phyloP scores from a whole-genome alignment of 2,888 invertebrate species.

The Eudemis profundana region DNA sequence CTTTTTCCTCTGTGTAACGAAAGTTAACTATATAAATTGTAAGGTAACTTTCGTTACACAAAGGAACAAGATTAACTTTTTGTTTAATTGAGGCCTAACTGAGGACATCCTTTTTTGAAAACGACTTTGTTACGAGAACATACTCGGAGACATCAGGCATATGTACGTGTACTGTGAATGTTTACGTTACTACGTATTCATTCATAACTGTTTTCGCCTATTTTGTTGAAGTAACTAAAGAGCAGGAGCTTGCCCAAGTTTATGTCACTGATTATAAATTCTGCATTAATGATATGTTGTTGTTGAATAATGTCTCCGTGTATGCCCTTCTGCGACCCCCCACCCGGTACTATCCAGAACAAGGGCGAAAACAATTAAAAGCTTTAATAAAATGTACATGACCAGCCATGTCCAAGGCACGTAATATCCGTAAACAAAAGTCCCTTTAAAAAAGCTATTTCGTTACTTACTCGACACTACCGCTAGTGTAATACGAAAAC shows the following conservation, averaged over 20 bases:
- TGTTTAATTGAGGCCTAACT: too few species aligned
- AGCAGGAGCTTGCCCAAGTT: neutral
- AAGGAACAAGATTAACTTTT: too few species aligned
- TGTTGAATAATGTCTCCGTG: neutral
- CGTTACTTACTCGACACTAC: conserved; percentile 67
- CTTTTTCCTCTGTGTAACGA: too few species aligned
- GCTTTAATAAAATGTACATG: conserved; percentile 62
- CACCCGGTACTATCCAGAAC: conserved; percentile 19
- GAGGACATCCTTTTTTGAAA: too few species aligned
- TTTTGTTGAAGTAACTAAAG: neutral
- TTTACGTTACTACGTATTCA: too few species aligned
- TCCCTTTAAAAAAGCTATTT: conserved; percentile 80
- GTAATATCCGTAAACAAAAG: conserved; percentile 71
- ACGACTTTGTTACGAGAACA: neutral
- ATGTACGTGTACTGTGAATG: too few species aligned
- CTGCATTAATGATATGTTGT: neutral
- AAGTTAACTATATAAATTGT: too few species aligned
- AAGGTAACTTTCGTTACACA: too few species aligned
- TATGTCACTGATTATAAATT: neutral
- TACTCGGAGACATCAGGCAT: conserved; percentile 7
- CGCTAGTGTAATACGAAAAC: conserved; percentile 66
- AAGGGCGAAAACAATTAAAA: conserved; percentile 46
- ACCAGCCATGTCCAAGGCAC: conserved; percentile 76
- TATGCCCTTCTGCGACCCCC: conserved; percentile 4
- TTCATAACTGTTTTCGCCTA: too few species aligned